Percentiles rank a stretch among this genome's conserved stretches.
Evolutionary conservation across 64 coral and sea anemone genomes (phyloP).

Genomic region (Trachythela sp.): DNA sequence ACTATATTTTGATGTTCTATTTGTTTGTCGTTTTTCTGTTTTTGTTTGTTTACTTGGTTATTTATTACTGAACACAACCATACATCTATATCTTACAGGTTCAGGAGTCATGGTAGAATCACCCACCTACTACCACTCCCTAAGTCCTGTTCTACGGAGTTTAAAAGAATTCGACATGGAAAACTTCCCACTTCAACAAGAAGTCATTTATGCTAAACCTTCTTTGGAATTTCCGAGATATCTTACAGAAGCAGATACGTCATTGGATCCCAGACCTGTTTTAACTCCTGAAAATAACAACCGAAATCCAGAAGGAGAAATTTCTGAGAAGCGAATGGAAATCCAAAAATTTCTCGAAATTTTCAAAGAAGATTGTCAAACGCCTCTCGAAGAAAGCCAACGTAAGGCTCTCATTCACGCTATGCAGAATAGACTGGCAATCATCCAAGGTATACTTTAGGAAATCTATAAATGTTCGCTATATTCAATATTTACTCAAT

Average conservation of each 20-base stretch:
- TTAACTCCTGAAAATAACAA: no score
- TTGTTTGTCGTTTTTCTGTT: no score
- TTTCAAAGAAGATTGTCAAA: neutral
- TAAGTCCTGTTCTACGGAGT: neutral
- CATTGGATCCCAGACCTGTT: no score
- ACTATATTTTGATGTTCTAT: no score
- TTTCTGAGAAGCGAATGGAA: neutral
- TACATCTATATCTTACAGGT: neutral
- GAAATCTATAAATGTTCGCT: no score
- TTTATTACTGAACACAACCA: no score
- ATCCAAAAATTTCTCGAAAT: neutral
- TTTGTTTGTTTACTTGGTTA: no score
- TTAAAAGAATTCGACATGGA: neutral
- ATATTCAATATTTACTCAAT: no score
- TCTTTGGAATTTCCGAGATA: neutral
- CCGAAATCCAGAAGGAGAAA: neutral
- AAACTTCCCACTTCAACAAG: neutral
- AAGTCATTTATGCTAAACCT: neutral
- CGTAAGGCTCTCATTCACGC: neutral
- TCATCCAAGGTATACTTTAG: constrained; percentile 2
- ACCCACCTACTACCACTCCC: neutral
- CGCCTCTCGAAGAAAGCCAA: neutral
- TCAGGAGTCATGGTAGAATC: neutral
- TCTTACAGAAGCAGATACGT: neutral
- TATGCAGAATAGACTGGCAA: neutral